These are phyloP conservation scores for Stercorarius parasiticus DNA, from an alignment of 2,113 vertebrate genomes.

Conservation along the genomic window DNA sequence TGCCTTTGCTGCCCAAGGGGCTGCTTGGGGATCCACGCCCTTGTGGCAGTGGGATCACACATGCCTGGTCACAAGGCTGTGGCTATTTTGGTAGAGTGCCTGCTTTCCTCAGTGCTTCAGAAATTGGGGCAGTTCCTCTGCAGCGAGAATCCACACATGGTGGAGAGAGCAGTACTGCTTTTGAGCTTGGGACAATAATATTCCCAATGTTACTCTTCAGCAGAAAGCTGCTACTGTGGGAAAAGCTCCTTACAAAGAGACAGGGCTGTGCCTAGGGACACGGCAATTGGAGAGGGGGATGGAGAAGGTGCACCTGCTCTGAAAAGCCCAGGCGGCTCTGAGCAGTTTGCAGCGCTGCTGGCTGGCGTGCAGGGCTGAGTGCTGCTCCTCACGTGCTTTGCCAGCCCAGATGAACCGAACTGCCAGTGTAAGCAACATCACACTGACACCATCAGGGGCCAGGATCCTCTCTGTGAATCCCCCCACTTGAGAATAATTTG, in stretches of 20 bases:
- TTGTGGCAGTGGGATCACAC: background rate
- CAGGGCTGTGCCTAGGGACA: background rate
- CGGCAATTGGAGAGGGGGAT: accelerated
- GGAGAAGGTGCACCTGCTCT: background rate
- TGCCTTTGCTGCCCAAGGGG: background rate
- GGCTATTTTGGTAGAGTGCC: background rate
- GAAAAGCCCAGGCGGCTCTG: background rate
- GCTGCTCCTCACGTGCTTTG: background rate
- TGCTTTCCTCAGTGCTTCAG: background rate
- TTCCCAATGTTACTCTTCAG: background rate
- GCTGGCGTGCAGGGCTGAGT: accelerated
- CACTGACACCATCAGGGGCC: background rate
- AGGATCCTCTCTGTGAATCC: background rate
- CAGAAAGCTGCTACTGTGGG: background rate
- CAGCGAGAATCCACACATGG: accelerated
- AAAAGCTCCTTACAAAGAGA: background rate
- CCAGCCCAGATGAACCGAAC: background rate
- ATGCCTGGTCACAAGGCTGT: background rate
- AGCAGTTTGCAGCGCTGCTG: background rate
- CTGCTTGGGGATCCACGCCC: background rate
- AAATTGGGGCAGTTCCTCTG: background rate
- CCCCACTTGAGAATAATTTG: background rate
- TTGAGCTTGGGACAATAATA: background rate
- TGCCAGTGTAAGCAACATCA: background rate
- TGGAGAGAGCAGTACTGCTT: background rate